Evolutionary conservation across 2,888 invertebrate genomes (phyloP).

Genomic region (Ochlodes sylvanus): DNA sequence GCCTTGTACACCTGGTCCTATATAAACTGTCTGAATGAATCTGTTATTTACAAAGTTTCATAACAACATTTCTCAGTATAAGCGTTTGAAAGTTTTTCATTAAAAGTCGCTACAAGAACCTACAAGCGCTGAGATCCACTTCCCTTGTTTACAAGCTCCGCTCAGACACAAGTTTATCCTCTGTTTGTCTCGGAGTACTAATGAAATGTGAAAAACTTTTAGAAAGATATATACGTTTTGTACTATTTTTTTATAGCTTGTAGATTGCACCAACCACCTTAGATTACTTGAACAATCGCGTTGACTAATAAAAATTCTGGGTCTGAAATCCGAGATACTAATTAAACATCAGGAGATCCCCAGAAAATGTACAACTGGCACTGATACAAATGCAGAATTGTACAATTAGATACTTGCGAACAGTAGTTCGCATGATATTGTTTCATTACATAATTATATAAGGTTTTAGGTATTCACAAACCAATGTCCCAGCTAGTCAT

Average conservation of each 20-base stretch:
- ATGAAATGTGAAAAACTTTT: slow-evolving; percentile 17
- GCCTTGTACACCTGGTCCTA: neutral
- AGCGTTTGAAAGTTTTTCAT: slow-evolving; percentile 42
- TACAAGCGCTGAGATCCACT: slow-evolving; percentile 37
- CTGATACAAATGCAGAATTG: no score
- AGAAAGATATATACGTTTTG: neutral
- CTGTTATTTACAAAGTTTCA: neutral
- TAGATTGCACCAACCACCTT: no score
- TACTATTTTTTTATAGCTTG: neutral
- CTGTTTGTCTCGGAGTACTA: slow-evolving; percentile 14
- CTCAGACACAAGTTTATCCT: slow-evolving; percentile 11
- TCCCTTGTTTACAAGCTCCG: slow-evolving; percentile 39
- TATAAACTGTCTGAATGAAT: neutral
- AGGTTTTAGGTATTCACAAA: no score
- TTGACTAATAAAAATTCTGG: no score
- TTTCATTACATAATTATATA: no score
- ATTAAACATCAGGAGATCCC: no score
- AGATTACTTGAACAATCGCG: no score
- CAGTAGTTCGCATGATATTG: no score
- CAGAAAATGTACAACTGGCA: no score
- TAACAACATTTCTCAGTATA: slow-evolving; percentile 5
- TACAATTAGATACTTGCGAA: no score
- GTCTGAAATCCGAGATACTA: no score
- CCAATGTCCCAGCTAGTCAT: no score
- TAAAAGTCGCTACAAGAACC: slow-evolving; percentile 20